phyloP scores from a whole-genome alignment of 1,140 invertebrate species.

The Heliconius hewitsoni region DNA sequence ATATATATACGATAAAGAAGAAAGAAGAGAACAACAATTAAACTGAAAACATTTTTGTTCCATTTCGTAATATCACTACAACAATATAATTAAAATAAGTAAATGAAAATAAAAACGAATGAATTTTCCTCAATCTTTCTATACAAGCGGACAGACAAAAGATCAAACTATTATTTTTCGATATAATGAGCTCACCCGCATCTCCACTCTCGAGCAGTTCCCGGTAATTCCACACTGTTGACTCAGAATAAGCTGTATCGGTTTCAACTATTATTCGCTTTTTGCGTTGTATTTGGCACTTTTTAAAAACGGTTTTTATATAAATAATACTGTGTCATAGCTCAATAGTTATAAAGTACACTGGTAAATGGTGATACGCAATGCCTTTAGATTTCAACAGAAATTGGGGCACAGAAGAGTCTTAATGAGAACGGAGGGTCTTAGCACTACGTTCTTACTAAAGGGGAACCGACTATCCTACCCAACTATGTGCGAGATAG shows the following conservation, averaged over 20 bases:
- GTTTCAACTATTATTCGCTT: conserved; percentile 1
- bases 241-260: conserved; percentile 29
- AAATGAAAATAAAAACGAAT: background rate
- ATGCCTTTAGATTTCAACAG: too few species aligned
- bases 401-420: too few species aligned
- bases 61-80: background rate
- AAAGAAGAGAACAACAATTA: too few species aligned
- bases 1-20: too few species aligned
- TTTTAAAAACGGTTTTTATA: background rate
- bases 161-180: conserved; percentile 43
- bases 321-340: too few species aligned
- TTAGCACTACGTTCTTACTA: too few species aligned
- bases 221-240: conserved; percentile 53
- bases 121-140: background rate
- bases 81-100: conserved; percentile 1
- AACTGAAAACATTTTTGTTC: background rate
- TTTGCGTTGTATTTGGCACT: conserved; percentile 11
- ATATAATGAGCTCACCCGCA: conserved; percentile 63
- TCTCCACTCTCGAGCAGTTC: conserved; percentile 45
- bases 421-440: too few species aligned
- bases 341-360: too few species aligned
- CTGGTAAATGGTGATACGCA: too few species aligned
- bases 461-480: too few species aligned
- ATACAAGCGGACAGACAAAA: conserved; percentile 23
- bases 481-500: too few species aligned